Conservation (phyloP, 2,797 vertebrate species). For the Falco novaeseelandiae region DNA sequence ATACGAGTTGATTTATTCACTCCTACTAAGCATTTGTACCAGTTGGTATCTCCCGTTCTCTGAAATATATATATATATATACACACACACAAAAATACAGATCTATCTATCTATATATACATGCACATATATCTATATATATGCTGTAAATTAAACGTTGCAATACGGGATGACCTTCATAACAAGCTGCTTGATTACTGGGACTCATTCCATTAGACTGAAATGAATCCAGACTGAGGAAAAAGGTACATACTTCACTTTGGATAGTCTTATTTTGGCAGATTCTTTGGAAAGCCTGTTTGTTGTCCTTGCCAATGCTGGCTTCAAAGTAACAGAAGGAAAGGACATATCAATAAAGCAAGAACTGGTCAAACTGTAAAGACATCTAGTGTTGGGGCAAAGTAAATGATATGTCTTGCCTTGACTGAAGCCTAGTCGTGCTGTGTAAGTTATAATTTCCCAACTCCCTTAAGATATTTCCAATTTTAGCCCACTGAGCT, state of each 20-base stretch:
- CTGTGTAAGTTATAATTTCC: conserved; percentile 1
- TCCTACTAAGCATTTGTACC: not conserved
- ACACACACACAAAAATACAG: not conserved
- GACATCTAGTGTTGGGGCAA: not conserved
- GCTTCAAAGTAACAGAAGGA: not conserved
- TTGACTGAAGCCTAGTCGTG: not conserved
- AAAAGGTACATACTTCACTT: not conserved
- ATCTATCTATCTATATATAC: not conserved
- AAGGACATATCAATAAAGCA: not conserved
- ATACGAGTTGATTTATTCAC: not conserved
- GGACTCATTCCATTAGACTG: conserved; percentile 12
- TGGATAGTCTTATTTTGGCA: conserved; percentile 16
- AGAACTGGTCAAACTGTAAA: conserved; percentile 1
- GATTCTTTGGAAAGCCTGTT: not conserved
- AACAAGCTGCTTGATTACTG: conserved; percentile 23
- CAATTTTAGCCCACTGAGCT: not conserved
- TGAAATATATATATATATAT: not conserved
- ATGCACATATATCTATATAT: not conserved
- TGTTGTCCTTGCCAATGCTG: not conserved
- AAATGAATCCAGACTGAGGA: not conserved
- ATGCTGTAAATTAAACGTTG: not conserved
- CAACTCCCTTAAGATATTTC: not conserved
- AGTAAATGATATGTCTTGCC: not conserved
- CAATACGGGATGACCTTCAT: conserved; percentile 5
- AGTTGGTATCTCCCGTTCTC: not conserved